phyloP scores from a whole-genome alignment of 2,797 vertebrate genomes.

The Platalea minor region DNA sequence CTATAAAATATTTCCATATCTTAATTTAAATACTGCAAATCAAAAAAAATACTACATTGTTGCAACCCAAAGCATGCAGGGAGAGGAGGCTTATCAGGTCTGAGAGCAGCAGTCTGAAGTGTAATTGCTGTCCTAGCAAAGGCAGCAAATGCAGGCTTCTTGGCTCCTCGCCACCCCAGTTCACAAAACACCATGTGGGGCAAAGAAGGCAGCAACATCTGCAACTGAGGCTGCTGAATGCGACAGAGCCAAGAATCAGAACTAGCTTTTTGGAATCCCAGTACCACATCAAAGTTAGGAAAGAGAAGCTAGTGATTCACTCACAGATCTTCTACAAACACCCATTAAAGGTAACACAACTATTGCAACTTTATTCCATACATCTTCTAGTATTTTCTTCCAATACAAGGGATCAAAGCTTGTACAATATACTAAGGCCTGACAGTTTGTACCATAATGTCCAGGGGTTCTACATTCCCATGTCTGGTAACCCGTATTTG shows the following conservation, averaged over 20 bases:
- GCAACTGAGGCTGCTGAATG: not conserved
- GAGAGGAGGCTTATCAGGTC: not conserved
- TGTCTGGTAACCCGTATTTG: not conserved
- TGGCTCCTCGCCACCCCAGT: not conserved
- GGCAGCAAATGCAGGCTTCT: not conserved
- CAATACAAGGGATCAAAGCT: not conserved
- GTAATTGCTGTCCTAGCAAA: not conserved
- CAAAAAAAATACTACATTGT: not conserved
- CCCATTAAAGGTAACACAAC: not conserved
- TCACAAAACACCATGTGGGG: not conserved
- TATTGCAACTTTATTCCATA: not conserved
- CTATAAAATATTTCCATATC: not conserved
- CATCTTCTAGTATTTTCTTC: not conserved
- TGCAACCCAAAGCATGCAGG: not conserved
- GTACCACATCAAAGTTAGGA: not conserved
- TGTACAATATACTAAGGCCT: not conserved
- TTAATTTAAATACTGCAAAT: not conserved
- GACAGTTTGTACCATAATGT: not conserved
- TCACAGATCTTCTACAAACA: not conserved
- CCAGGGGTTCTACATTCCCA: not conserved
- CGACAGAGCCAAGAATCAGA: not conserved
- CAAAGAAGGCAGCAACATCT: not conserved
- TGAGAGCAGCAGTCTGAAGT: not conserved
- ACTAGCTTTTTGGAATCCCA: not conserved
- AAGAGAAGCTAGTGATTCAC: not conserved